Evolutionary conservation across 1,140 invertebrate genomes (phyloP).

Genomic region (Radopholus similis): DNA sequence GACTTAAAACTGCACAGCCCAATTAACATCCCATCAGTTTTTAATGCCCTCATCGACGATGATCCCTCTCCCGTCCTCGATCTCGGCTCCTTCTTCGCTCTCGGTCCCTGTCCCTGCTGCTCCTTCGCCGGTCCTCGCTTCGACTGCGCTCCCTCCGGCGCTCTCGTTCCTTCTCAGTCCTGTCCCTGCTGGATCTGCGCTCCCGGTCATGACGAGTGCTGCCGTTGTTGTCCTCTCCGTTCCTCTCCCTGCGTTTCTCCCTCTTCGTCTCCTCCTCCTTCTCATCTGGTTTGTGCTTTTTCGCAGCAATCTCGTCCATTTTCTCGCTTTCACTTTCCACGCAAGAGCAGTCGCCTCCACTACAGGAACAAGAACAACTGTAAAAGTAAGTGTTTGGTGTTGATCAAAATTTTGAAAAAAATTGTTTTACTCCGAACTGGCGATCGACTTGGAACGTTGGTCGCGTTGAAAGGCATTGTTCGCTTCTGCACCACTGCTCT

Average conservation of each 20-base stretch:
- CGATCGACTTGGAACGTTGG: slow-evolving; percentile 1
- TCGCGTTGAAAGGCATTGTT: slow-evolving; percentile 16
- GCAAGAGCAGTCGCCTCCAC: slow-evolving; percentile 55
- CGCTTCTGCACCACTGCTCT: slow-evolving; percentile 15
- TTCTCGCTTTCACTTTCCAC: slow-evolving; percentile 40
- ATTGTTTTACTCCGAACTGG: slow-evolving; percentile 41
- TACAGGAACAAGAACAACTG: slow-evolving; percentile 55
- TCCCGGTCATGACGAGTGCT: background rate
- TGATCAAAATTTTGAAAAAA: slow-evolving; percentile 28
- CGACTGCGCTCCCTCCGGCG: background rate
- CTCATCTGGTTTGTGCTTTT: slow-evolving; percentile 3
- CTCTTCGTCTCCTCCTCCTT: slow-evolving; percentile 8
- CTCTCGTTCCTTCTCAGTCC: slow-evolving; percentile 6
- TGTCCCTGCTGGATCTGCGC: slow-evolving; percentile 17
- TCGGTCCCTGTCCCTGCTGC: background rate
- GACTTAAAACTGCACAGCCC: too few relatives aligned
- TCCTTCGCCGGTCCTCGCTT: slow-evolving; percentile 13
- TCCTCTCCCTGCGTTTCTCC: too few relatives aligned
- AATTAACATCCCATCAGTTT: too few relatives aligned
- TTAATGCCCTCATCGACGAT: too few relatives aligned
- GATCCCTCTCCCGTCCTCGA: slow-evolving; percentile 17
- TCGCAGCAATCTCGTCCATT: background rate
- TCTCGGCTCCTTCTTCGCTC: slow-evolving; percentile 28
- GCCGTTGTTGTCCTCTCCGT: too few relatives aligned
- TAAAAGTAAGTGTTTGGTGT: too few relatives aligned